Percentiles rank a stretch among this genome's conserved stretches.
These are phyloP conservation scores for Dendropsophus ebraccatus DNA, from an alignment of 2,113 vertebrate genomes.

Conservation along the genomic window DNA sequence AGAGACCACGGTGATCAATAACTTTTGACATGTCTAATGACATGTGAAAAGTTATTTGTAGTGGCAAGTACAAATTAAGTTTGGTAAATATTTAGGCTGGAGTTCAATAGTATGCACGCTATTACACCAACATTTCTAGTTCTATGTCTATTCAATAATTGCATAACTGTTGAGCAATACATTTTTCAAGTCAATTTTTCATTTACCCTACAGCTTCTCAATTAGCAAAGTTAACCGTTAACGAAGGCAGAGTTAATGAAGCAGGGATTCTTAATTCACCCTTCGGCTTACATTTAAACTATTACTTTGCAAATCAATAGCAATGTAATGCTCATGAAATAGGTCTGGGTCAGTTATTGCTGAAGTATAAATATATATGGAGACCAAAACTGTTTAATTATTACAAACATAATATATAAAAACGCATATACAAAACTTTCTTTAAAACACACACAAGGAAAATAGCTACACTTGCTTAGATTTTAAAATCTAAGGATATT, in stretches of 20 bases:
- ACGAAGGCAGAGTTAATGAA: constrained; percentile 22
- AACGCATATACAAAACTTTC: neutral
- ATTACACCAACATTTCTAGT: too few relatives aligned
- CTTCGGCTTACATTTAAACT: constrained; percentile 14
- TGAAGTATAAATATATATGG: neutral
- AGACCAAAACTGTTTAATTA: neutral
- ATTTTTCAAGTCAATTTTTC: constrained; percentile 3
- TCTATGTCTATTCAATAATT: neutral
- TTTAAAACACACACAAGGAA: neutral
- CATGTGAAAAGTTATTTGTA: too few relatives aligned
- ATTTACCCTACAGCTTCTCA: constrained; percentile 5
- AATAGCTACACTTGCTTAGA: too few relatives aligned
- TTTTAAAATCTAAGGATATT: too few relatives aligned
- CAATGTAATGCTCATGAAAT: neutral
- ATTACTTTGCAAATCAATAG: constrained; percentile 23
- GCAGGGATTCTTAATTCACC: constrained; percentile 11
- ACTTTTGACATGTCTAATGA: too few relatives aligned
- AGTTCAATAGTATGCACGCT: too few relatives aligned
- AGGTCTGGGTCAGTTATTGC: neutral
- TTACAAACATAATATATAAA: too few relatives aligned
- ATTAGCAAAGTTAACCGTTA: constrained; percentile 16
- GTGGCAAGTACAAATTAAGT: too few relatives aligned
- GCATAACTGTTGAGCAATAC: neutral
- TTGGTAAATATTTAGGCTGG: too few relatives aligned
- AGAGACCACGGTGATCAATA: too few relatives aligned